Percentiles rank a stretch among this genome's conserved stretches.
Evolutionary conservation across 2,797 vertebrate species (phyloP).

Genomic region (Macroramphosus scolopax): DNA sequence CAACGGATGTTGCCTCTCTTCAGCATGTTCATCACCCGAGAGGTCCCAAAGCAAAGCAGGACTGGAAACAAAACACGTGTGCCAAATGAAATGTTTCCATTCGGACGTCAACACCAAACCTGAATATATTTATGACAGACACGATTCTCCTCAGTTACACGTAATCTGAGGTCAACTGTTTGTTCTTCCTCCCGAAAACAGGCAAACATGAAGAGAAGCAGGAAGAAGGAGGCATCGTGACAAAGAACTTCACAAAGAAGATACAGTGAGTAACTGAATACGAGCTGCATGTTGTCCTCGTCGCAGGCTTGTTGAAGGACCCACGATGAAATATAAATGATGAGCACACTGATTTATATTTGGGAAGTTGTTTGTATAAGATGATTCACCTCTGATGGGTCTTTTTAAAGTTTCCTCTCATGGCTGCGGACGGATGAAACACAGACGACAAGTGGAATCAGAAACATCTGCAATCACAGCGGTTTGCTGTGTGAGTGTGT

Average conservation of each 20-base stretch:
- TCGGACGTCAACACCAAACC: neutral
- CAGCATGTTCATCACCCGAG: neutral
- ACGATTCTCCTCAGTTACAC: no score
- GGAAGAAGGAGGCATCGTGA: slow-evolving; percentile 94
- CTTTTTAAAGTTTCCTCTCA: neutral
- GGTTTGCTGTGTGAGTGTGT: no score
- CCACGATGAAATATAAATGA: no score
- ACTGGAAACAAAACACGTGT: neutral
- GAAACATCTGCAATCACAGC: no score
- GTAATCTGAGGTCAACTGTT: no score
- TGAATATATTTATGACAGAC: no score
- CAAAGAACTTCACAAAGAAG: slow-evolving; percentile 99
- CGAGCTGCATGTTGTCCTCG: slow-evolving; percentile 1
- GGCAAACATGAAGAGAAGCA: slow-evolving; percentile 98
- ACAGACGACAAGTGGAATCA: no score
- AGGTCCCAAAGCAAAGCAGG: neutral
- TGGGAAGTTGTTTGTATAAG: neutral
- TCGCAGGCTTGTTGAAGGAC: no score
- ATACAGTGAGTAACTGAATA: slow-evolving; percentile 88
- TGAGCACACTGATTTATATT: no score
- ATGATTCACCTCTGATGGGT: neutral
- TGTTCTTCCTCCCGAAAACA: slow-evolving; percentile 61
- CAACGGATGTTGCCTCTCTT: neutral
- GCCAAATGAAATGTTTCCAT: neutral
- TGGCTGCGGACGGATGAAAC: neutral